Percentiles rank a stretch among this genome's conserved stretches.
phyloP scores from a whole-genome alignment of 2,888 invertebrate species.

The Drosophila atripex region DNA sequence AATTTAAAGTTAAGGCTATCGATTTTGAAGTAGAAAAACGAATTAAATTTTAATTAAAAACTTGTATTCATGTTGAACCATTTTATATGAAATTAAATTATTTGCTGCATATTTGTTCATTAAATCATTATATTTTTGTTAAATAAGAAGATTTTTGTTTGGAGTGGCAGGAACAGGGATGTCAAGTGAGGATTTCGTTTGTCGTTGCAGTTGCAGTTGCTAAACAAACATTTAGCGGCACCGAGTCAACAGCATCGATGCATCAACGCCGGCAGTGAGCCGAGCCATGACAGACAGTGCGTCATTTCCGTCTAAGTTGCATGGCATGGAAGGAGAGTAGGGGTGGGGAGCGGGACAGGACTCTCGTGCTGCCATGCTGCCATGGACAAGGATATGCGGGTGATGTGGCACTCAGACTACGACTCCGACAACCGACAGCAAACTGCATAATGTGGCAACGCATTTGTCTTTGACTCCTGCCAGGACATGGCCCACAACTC shows the following conservation, averaged over 20 bases:
- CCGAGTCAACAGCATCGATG: conserved; percentile 77
- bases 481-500: conserved; percentile 16
- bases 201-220: conserved; percentile 66
- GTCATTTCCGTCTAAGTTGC: conserved; percentile 65
- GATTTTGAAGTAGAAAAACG: not conserved
- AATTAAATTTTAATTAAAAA: not conserved
- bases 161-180: not conserved
- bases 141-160: not conserved
- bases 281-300: conserved; percentile 53
- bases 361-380: conserved; percentile 25
- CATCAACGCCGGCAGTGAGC: conserved; percentile 64
- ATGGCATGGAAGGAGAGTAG: conserved; percentile 1
- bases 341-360: not conserved
- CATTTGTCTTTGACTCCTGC: conserved; percentile 71
- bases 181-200: conserved; percentile 18
- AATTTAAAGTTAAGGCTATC: not conserved
- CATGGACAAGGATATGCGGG: conserved; percentile 43
- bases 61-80: not conserved
- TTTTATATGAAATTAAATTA: not conserved
- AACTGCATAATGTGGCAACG: conserved; percentile 74
- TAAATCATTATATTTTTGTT: not conserved
- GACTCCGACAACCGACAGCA: conserved; percentile 41
- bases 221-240: conserved; percentile 76
- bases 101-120: not conserved
- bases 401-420: conserved; percentile 56